A percentile compares a stretch with the other conserved stretches of the same genome.
These are phyloP conservation scores for Dastarcus helophoroides DNA, from an alignment of 2,888 invertebrate species.

Conservation along the genomic window DNA sequence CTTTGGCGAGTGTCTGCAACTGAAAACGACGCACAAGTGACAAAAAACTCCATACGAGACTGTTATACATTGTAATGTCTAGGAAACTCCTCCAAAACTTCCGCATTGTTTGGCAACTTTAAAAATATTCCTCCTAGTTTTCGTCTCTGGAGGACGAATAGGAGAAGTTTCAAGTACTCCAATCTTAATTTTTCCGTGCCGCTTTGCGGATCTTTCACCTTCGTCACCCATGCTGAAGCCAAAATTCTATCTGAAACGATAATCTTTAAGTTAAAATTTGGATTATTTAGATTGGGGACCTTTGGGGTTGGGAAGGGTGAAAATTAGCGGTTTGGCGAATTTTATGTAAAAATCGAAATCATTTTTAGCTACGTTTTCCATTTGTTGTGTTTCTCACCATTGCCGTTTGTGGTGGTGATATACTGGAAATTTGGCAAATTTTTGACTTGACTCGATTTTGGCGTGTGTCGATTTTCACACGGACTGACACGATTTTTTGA, in stretches of 20 bases:
- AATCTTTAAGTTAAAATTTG: background rate
- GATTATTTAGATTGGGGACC: conserved; percentile 24
- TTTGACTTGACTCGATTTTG: too few species aligned
- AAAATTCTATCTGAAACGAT: conserved; percentile 31
- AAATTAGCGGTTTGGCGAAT: conserved; percentile 35
- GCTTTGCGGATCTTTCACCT: conserved; percentile 25
- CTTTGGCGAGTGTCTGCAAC: conserved; percentile 29
- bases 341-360: conserved; percentile 36
- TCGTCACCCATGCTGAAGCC: conserved; percentile 38
- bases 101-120: conserved; percentile 29
- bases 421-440: too few species aligned
- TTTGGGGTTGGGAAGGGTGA: conserved; percentile 32
- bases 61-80: conserved; percentile 21
- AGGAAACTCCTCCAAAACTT: conserved; percentile 28
- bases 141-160: conserved; percentile 36
- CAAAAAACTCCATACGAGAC: background rate
- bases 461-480: too few species aligned
- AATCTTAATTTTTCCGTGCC: conserved; percentile 28
- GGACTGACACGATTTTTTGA: too few species aligned
- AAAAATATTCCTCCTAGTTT: conserved; percentile 35
- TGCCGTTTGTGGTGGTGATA: too few species aligned
- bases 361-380: conserved; percentile 5
- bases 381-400: too few species aligned
- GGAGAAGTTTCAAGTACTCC: conserved; percentile 36
- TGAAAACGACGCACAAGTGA: conserved; percentile 13